Evolutionary conservation across 2,888 invertebrate species (phyloP).

Genomic region (Aleiodes leptofemur): DNA sequence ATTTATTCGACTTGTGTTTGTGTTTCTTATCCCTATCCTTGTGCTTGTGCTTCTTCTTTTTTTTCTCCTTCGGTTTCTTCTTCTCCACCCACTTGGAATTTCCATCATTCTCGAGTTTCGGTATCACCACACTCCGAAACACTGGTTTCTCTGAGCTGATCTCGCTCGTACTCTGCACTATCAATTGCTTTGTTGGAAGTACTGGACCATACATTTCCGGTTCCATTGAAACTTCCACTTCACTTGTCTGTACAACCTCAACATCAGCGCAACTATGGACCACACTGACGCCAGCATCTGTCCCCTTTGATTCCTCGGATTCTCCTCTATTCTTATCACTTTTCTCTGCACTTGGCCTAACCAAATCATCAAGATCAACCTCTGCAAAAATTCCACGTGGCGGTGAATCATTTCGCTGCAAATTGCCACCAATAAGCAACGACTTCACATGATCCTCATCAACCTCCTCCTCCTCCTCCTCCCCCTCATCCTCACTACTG

Average conservation of each 20-base stretch:
- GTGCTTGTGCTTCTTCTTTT: constrained; percentile 71
- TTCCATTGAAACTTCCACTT: constrained; percentile 60
- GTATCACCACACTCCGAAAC: constrained; percentile 62
- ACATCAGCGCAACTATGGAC: background rate
- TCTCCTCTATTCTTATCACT: background rate
- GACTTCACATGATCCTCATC: constrained; percentile 65
- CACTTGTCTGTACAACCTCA: background rate
- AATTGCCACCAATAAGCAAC: constrained; percentile 74
- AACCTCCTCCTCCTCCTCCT: constrained; percentile 63
- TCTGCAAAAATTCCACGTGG: constrained; percentile 85
- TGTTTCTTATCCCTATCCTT: constrained; percentile 68
- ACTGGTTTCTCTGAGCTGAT: constrained; percentile 55
- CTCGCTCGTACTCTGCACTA: constrained; percentile 43
- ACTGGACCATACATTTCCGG: constrained; percentile 78
- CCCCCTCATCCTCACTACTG: constrained; percentile 82
- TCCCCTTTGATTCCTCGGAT: background rate
- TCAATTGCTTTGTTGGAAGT: constrained; percentile 76
- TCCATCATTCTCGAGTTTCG: constrained; percentile 52
- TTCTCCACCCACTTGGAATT: constrained; percentile 65
- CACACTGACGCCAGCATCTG: background rate
- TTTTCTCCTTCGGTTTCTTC: constrained; percentile 63
- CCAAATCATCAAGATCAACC: constrained; percentile 79
- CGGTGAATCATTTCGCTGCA: constrained; percentile 82
- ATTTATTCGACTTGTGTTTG: constrained; percentile 69
- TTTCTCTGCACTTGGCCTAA: constrained; percentile 45